Percentiles rank a stretch among this genome's conserved stretches.
Conservation (phyloP, 2,797 vertebrate species). For the Scleropages formosus region DNA sequence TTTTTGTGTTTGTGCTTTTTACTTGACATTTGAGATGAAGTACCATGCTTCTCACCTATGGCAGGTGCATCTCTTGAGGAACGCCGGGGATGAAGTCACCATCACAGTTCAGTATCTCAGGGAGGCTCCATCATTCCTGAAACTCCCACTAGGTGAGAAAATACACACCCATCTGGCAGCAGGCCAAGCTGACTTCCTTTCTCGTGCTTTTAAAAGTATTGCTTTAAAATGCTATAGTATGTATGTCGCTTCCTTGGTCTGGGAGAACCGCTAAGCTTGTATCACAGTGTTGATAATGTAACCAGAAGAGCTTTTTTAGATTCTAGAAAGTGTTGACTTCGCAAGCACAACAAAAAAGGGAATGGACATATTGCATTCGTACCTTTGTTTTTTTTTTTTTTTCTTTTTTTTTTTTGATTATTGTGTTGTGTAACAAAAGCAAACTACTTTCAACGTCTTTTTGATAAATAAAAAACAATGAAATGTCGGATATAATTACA, state of each 20-base stretch:
- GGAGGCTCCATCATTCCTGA: conserved; percentile 90
- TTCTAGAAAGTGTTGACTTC: neutral
- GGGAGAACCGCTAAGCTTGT: too few species aligned
- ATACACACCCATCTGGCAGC: neutral
- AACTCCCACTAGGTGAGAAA: conserved; percentile 86
- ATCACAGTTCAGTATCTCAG: conserved; percentile 90
- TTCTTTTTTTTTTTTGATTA: neutral
- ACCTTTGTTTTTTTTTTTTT: neutral
- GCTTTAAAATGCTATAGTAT: too few species aligned
- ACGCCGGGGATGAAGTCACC: conserved; percentile 89
- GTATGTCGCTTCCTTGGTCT: neutral
- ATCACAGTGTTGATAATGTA: too few species aligned
- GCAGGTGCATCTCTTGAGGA: conserved; percentile 90
- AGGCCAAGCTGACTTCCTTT: too few species aligned
- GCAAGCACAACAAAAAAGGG: neutral
- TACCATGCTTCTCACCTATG: conserved; percentile 30
- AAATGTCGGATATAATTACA: neutral
- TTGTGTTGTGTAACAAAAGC: neutral
- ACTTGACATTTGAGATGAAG: neutral
- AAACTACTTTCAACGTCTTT: neutral
- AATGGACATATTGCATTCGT: neutral
- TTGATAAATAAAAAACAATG: conserved; percentile 11
- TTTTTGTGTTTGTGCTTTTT: neutral
- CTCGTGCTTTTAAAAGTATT: too few species aligned
- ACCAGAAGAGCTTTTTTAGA: too few species aligned